A percentile compares a stretch with the other conserved stretches of the same genome.
phyloP scores from a whole-genome alignment of 2,888 invertebrate genomes.

The Hirtodrosophila histrioides region DNA sequence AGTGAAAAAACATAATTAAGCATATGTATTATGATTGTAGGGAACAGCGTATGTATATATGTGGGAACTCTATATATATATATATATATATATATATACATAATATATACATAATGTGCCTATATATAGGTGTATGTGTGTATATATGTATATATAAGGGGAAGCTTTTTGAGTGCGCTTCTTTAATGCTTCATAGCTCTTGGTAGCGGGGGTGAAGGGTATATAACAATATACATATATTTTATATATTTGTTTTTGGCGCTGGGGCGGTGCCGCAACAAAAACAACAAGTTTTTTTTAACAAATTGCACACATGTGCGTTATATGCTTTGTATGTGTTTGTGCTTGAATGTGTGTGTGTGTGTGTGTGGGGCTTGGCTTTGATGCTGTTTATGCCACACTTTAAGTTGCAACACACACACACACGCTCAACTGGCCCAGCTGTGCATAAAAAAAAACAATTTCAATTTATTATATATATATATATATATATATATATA shows the following conservation, averaged over 20 bases:
- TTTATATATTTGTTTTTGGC: constrained; percentile 15
- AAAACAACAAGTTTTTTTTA: constrained; percentile 17
- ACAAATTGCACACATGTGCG: constrained; percentile 32
- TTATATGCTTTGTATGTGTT: neutral
- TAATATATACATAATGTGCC: no score
- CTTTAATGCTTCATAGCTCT: no score
- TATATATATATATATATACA: no score
- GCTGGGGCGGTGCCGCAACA: constrained; percentile 50
- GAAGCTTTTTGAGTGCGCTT: neutral
- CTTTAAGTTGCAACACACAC: constrained; percentile 22
- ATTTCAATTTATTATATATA: constrained; percentile 64
- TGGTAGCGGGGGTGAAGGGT: no score
- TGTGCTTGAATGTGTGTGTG: constrained; percentile 1
- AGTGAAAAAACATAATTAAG: no score
- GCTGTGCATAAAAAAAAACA: constrained; percentile 50
- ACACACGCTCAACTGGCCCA: constrained; percentile 21
- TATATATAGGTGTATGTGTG: neutral
- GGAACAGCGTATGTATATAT: no score
- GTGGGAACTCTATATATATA: no score
- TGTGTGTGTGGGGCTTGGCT: constrained; percentile 30
- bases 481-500: constrained; percentile 16
- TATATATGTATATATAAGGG: neutral
- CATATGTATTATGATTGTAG: no score
- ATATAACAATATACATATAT: no score
- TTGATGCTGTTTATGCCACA: constrained; percentile 41